Conservation (phyloP, 2,888 invertebrate species). For the Margaritifera margaritifera region DNA sequence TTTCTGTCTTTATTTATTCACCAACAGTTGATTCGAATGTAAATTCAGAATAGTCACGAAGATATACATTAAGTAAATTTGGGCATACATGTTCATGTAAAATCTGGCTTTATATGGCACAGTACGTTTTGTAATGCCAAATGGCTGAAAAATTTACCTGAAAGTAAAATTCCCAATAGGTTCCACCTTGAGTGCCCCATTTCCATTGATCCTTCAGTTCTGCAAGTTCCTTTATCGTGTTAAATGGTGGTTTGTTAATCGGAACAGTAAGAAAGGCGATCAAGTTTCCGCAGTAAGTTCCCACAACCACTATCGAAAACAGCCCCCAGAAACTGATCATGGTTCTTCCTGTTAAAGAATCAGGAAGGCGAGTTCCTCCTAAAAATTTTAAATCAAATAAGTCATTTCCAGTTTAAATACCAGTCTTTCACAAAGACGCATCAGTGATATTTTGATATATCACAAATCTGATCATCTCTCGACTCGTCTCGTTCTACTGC, state of each 20-base stretch:
- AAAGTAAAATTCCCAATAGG: conserved; percentile 14
- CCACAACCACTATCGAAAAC: conserved; percentile 49
- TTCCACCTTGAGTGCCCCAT: conserved; percentile 44
- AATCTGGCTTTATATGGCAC: no score
- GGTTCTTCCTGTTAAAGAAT: conserved; percentile 39
- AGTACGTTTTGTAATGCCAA: no score
- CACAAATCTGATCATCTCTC: no score
- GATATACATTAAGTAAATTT: no score
- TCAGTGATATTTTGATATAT: no score
- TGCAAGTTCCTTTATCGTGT: conserved; percentile 44
- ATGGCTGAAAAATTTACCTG: background rate
- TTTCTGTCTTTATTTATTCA: no score
- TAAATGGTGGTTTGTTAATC: conserved; percentile 45
- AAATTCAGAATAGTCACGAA: no score
- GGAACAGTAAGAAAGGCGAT: conserved; percentile 61
- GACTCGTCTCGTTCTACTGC: no score
- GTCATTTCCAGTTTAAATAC: no score
- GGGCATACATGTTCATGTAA: no score
- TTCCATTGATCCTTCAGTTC: conserved; percentile 29
- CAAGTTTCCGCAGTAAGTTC: conserved; percentile 60
- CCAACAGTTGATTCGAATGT: no score
- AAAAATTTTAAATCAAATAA: background rate
- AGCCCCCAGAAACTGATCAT: conserved; percentile 44
- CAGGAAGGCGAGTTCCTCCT: conserved; percentile 36
- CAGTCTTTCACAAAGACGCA: no score